A percentile compares a stretch with the other conserved stretches of the same genome.
These are phyloP conservation scores for Hirtodrosophila alboralis DNA, from an alignment of 2,888 invertebrate genomes.

Conservation along the genomic window DNA sequence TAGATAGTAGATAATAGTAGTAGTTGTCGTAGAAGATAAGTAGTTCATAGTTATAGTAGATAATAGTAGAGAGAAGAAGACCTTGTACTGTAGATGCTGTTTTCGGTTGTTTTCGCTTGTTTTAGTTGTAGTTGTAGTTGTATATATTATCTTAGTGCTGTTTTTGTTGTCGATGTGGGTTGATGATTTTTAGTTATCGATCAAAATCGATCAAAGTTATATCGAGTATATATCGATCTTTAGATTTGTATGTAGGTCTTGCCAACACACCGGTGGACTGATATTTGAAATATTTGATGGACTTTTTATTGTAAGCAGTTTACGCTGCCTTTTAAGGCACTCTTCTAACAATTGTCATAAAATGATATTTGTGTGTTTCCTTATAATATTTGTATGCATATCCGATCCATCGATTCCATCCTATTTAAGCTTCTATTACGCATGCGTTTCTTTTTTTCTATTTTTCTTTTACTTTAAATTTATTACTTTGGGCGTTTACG, in stretches of 20 bases:
- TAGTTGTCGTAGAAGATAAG: conserved; percentile 29
- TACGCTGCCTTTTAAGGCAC: not conserved
- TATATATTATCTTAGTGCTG: conserved; percentile 4
- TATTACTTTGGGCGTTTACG: conserved; percentile 1
- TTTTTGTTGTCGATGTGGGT: conserved; percentile 15
- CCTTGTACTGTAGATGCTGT: conserved; percentile 43
- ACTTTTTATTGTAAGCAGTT: not conserved
- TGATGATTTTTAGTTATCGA: not conserved
- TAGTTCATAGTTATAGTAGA: conserved; percentile 37
- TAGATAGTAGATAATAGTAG: conserved; percentile 35
- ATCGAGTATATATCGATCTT: not conserved
- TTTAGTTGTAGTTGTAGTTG: conserved; percentile 19
- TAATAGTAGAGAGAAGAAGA: conserved; percentile 46
- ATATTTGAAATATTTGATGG: not conserved
- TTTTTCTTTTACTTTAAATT: too few species aligned
- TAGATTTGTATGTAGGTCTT: not conserved
- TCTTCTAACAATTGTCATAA: not conserved
- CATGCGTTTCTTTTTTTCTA: not conserved
- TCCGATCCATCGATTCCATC: not conserved
- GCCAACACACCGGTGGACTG: not conserved
- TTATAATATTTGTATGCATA: conserved; percentile 2
- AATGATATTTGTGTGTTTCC: not conserved
- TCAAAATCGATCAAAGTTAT: conserved; percentile 1
- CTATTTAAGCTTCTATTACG: not conserved
- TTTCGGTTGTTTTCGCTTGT: conserved; percentile 31